Evolutionary conservation across 2,797 vertebrate species (phyloP).

Genomic region (Huso huso): DNA sequence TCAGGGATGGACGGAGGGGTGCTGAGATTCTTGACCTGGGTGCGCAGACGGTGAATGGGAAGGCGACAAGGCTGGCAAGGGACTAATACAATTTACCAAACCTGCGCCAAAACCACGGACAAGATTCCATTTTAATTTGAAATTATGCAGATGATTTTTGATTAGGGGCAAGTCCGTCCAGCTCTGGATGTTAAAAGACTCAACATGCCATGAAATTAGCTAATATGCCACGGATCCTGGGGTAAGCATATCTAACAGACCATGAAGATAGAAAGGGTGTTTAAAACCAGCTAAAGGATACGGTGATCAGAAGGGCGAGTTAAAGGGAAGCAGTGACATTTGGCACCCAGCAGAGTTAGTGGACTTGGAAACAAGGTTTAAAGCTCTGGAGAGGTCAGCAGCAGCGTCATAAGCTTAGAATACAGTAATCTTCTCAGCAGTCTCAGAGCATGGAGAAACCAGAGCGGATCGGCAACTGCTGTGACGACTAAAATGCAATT

Average conservation of each 20-base stretch:
- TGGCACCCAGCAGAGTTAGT: constrained; percentile 32
- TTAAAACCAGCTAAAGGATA: constrained; percentile 18
- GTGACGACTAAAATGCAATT: no score
- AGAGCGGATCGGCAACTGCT: no score
- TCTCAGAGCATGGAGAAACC: no score
- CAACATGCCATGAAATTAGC: constrained; percentile 44
- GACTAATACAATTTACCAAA: constrained; percentile 17
- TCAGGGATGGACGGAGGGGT: constrained; percentile 52
- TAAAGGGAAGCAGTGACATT: constrained; percentile 27
- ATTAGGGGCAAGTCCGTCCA: constrained; percentile 34
- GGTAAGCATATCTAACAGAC: constrained; percentile 52
- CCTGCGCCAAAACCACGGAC: constrained; percentile 19
- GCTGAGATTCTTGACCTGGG: constrained; percentile 43
- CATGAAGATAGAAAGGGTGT: constrained; percentile 22
- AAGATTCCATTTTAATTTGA: constrained; percentile 33
- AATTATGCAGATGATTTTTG: constrained; percentile 45
- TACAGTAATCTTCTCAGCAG: no score
- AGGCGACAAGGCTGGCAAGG: constrained; percentile 37
- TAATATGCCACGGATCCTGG: constrained; percentile 43
- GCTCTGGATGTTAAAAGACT: constrained; percentile 41
- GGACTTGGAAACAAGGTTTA: constrained; percentile 32
- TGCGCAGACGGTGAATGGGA: constrained; percentile 27
- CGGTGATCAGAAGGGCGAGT: constrained; percentile 24
- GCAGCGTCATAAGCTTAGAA: constrained; percentile 22
- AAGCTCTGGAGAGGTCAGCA: constrained; percentile 31